Evolutionary conservation across 1,140 invertebrate genomes (phyloP).

Genomic region (Papilio helenus): DNA sequence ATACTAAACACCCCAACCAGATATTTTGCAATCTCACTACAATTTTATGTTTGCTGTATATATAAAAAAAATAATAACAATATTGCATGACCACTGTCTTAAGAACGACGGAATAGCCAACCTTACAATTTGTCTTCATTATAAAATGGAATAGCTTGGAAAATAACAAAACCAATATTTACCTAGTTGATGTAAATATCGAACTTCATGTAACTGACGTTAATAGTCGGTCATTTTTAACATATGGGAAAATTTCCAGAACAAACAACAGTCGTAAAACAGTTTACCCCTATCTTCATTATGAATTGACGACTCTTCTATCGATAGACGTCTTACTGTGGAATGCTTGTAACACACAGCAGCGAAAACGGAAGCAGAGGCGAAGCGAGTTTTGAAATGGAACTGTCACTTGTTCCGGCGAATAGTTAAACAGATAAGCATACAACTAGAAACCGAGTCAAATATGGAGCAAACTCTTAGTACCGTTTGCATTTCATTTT

Average conservation of each 20-base stretch:
- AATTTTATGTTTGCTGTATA: too few relatives aligned
- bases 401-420: background rate
- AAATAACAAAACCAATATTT: background rate
- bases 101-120: too few relatives aligned
- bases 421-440: background rate
- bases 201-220: background rate
- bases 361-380: background rate
- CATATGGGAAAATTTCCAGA: background rate
- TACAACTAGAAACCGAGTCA: too few relatives aligned
- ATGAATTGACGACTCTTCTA: slow-evolving; percentile 14
- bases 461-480: too few relatives aligned
- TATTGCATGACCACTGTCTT: too few relatives aligned
- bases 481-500: too few relatives aligned
- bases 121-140: background rate
- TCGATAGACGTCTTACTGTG: background rate
- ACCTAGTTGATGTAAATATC: background rate
- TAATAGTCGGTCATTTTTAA: background rate
- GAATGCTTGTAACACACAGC: background rate
- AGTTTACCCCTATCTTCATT: background rate
- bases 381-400: background rate
- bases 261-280: background rate
- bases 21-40: too few relatives aligned
- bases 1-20: too few relatives aligned
- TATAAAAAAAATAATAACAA: too few relatives aligned
- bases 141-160: background rate